These are phyloP conservation scores for Callimorpha dominula DNA, from an alignment of 2,888 invertebrate species.

Conservation along the genomic window DNA sequence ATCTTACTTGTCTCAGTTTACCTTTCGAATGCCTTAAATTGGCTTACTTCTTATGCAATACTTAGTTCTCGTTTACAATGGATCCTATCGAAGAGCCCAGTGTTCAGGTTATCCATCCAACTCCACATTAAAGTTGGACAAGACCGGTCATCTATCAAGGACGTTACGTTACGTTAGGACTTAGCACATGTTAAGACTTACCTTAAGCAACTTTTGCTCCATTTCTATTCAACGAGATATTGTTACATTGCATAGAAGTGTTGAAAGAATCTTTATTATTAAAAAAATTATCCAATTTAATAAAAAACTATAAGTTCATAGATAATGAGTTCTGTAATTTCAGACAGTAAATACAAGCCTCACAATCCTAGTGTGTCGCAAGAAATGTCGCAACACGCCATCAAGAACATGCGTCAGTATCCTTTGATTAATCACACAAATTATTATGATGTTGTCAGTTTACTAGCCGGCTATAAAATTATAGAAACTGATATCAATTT, in stretches of 20 bases:
- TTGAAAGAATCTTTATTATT: neutral
- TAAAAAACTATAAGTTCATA: neutral
- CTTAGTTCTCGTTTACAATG: constrained; percentile 10
- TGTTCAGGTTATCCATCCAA: constrained; percentile 44
- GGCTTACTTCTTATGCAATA: constrained; percentile 1
- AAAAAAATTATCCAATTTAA: neutral
- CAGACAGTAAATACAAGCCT: constrained; percentile 11
- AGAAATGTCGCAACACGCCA: constrained; percentile 27
- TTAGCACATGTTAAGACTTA: constrained; percentile 25
- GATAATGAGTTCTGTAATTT: too few relatives aligned
- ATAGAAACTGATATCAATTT: constrained; percentile 1
- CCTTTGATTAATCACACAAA: constrained; percentile 46
- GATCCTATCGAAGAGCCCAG: constrained; percentile 28
- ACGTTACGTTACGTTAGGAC: constrained; percentile 49
- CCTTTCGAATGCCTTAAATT: neutral
- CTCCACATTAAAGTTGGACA: constrained; percentile 47
- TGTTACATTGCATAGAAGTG: neutral
- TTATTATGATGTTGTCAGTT: constrained; percentile 39
- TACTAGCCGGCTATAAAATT: neutral
- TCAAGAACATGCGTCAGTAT: constrained; percentile 49
- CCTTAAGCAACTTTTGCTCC: constrained; percentile 30
- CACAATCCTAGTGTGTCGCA: constrained; percentile 38
- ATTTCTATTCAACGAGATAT: neutral
- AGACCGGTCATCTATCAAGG: constrained; percentile 58
- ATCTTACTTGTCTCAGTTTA: constrained; percentile 50